phyloP scores from a whole-genome alignment of 2,797 vertebrate species.

The Sebastes matsubarae region DNA sequence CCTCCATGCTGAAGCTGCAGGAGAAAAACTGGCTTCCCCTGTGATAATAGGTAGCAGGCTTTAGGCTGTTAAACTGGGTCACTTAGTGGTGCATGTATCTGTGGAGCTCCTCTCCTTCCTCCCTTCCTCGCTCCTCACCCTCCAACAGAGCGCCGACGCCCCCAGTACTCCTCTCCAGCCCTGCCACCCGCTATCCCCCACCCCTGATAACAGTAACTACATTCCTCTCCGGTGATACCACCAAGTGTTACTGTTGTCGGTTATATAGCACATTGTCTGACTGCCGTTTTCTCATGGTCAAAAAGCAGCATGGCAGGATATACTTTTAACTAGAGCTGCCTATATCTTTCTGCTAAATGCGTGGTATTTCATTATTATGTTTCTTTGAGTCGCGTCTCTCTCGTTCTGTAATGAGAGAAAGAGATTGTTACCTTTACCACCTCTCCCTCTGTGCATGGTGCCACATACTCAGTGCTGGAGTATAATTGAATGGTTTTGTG shows the following conservation, averaged over 20 bases:
- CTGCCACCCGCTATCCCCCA: conserved; percentile 15
- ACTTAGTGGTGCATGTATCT: conserved; percentile 57
- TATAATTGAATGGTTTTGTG: conserved; percentile 80
- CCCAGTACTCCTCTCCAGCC: conserved; percentile 2
- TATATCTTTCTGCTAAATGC: conserved; percentile 22
- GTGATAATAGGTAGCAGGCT: conserved; percentile 72
- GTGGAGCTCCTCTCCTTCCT: conserved; percentile 18
- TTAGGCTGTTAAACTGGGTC: conserved; percentile 71
- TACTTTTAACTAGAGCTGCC: conserved; percentile 8
- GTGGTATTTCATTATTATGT: conserved; percentile 57
- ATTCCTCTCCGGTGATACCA: conserved; percentile 60
- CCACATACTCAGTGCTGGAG: conserved; percentile 45
- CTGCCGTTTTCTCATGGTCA: conserved; percentile 38
- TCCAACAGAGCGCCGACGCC: conserved; percentile 18
- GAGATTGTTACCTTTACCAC: conserved; percentile 54
- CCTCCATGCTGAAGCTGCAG: conserved; percentile 53
- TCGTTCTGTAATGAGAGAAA: conserved; percentile 49
- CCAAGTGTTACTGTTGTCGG: conserved; percentile 20
- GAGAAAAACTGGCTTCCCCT: conserved; percentile 56
- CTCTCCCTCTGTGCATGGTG: conserved; percentile 38
- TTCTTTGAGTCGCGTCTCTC: conserved; percentile 30
- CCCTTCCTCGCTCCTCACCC: conserved; percentile 2
- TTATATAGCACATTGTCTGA: conserved; percentile 9
- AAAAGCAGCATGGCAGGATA: conserved; percentile 30
- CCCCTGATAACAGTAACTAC: conserved; percentile 49